Base-by-base conservation (phyloP, 2,888 invertebrate species). In the Scaeva pyrastri region DNA sequence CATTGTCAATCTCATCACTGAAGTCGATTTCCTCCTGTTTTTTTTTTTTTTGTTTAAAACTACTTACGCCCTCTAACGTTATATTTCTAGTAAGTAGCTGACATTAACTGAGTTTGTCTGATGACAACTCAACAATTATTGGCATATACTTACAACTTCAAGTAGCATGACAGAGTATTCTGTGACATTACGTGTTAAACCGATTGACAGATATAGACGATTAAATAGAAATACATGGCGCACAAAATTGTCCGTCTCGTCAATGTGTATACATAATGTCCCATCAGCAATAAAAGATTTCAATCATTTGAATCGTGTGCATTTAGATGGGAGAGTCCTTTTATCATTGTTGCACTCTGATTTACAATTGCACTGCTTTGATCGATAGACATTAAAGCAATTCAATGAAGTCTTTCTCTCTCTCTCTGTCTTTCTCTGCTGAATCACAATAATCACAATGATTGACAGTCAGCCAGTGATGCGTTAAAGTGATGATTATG, bases 61-160 rank as follows among this genome's bases (percentile, higher is more conserved):
- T 31, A 8, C 62, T 26, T 21, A 45, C 16, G 36, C 23, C 43
- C 19, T 19, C 31, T 16, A 60, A 41, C 41, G 3, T 48, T 48
- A 36, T 48, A 16, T 68, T 52, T 21, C 45, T 31, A 31, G n/a
- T n/a, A n/a, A n/a, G n/a, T n/a, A n/a, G n/a, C n/a, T n/a, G 68
- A 73, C 82, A 66, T 64, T 64, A 26, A 68, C 45, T 52, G 23
- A 55, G 58, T 68, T 84, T 64, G 52, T 48, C 41, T 55, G 82
- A 82, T 60, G 82, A 82, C 73, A 77, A 76, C 31, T 66, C 10
- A 58, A 52, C 72, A 82, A 74, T 43, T 74, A 78, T 48, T 31
- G 1, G 31, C 6, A 16, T 45, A 31, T 23, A 39, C 74, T 68
- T 68, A 19, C 52, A 68, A 52, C 23, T 14, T 39, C 8, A 31